Conservation (phyloP, 2,113 vertebrate genomes). For the Actinemys pallida region DNA sequence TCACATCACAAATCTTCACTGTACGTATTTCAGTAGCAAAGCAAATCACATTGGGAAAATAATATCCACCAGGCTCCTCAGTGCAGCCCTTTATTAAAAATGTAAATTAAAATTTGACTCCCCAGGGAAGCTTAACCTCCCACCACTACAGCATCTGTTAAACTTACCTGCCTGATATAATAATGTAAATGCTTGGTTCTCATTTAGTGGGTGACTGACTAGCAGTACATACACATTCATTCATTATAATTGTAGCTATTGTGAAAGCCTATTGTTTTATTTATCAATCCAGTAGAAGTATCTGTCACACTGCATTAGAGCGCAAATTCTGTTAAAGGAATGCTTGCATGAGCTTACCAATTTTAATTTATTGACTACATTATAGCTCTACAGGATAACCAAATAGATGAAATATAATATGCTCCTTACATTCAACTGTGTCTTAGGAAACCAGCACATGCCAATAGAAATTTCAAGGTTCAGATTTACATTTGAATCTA, state of each 20-base stretch:
- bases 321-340: not conserved
- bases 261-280: not conserved
- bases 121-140: slow-evolving; percentile 47
- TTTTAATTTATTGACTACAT: not conserved
- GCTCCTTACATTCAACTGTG: not conserved
- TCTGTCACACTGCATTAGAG: not conserved
- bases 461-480: not conserved
- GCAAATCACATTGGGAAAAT: not conserved
- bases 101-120: slow-evolving; percentile 61
- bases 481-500: not conserved
- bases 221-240: not conserved
- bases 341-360: not conserved
- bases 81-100: slow-evolving; percentile 51
- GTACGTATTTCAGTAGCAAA: not conserved
- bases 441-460: not conserved
- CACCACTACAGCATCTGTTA: slow-evolving; percentile 2
- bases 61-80: not conserved
- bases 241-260: slow-evolving; percentile 14
- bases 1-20: not conserved
- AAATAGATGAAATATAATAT: not conserved
- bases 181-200: slow-evolving; percentile 25
- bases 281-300: not conserved
- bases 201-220: slow-evolving; percentile 62
- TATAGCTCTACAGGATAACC: not conserved
- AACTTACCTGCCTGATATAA: slow-evolving; percentile 32